Evolutionary conservation across 2,797 vertebrate species (phyloP).

Genomic region (Rallus crepitans): DNA sequence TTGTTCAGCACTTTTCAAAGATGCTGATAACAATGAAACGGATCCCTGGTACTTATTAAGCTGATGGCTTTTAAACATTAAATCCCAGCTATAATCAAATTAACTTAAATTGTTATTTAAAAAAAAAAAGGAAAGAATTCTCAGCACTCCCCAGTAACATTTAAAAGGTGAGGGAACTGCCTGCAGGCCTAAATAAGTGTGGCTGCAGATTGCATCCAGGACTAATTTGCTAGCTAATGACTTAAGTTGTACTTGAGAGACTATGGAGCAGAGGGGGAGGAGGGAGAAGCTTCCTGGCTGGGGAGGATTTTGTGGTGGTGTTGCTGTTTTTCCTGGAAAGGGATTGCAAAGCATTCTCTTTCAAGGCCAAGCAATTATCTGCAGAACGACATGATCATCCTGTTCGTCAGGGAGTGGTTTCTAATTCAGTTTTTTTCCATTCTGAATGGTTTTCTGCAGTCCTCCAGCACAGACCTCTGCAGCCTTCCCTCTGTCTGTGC

Average conservation of each 20-base stretch:
- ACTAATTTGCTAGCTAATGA: background rate
- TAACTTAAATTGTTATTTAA: conserved; percentile 2
- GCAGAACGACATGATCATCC: background rate
- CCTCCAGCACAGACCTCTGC: background rate
- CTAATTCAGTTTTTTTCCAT: background rate
- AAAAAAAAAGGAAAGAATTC: background rate
- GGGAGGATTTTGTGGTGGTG: background rate
- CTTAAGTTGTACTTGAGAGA: background rate
- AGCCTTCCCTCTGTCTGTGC: background rate
- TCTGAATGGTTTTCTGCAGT: background rate
- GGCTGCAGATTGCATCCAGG: conserved; percentile 34
- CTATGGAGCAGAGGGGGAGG: background rate
- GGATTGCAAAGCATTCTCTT: background rate
- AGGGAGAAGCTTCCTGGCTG: background rate
- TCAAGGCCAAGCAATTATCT: background rate
- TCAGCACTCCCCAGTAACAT: background rate
- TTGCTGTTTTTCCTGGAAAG: background rate
- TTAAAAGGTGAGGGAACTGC: conserved; percentile 52
- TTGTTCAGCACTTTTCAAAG: conserved; percentile 51
- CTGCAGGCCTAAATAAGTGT: conserved; percentile 7
- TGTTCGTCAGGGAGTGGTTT: background rate
- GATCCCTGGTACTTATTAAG: conserved; percentile 44
- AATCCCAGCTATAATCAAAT: conserved; percentile 64
- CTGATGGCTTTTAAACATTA: conserved; percentile 58
- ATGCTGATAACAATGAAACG: conserved; percentile 39